Conservation (phyloP, 2,888 invertebrate species). For the Oasisia sp. region DNA sequence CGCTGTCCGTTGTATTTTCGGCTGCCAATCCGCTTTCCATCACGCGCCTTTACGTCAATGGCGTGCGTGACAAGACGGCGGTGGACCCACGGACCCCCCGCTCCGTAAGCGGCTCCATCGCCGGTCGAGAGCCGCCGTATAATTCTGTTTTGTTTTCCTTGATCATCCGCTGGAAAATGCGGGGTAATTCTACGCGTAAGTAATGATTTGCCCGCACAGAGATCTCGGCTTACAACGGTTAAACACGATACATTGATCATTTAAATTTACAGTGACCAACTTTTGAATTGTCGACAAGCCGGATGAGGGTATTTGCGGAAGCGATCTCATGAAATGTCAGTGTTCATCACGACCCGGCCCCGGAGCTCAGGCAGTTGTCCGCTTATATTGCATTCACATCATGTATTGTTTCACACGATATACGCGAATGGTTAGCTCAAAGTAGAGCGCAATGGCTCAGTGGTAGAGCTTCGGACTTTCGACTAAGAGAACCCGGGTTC, state of each 20-base stretch:
- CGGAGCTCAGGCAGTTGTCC: background rate
- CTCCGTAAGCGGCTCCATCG: background rate
- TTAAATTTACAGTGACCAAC: background rate
- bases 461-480: too few relatives aligned
- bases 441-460: too few relatives aligned
- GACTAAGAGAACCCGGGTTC: too few relatives aligned
- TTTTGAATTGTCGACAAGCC: background rate
- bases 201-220: background rate
- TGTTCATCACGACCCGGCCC: background rate
- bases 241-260: background rate
- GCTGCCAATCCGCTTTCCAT: background rate
- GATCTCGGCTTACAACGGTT: background rate
- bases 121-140: background rate
- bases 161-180: background rate
- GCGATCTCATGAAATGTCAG: background rate
- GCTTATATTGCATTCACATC: background rate
- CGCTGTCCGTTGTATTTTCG: background rate
- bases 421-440: too few relatives aligned
- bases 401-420: background rate
- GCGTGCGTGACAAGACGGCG: background rate
- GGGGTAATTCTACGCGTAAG: background rate
- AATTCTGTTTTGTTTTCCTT: background rate
- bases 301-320: background rate
- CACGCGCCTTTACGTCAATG: background rate
- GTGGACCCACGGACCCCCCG: background rate